Conservation (phyloP, 2,113 vertebrate genomes). For the Syrrhaptes paradoxus region DNA sequence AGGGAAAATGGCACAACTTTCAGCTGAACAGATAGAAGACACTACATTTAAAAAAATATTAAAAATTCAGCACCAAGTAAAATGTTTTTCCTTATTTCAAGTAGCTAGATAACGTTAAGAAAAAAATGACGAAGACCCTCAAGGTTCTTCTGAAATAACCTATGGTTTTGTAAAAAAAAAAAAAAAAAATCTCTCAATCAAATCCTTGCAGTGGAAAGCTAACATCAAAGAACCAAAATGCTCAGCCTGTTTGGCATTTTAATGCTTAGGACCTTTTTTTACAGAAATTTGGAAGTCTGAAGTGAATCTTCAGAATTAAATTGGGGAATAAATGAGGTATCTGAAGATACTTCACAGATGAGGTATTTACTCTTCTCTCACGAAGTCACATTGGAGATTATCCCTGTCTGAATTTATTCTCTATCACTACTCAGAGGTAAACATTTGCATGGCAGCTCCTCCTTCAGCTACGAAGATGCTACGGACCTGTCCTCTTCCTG, state of each 20-base stretch:
- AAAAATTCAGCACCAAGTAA: neutral
- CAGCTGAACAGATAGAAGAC: neutral
- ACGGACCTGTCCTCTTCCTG: neutral
- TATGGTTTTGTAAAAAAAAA: neutral
- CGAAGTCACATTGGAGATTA: fast-evolving
- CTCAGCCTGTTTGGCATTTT: neutral
- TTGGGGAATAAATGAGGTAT: neutral
- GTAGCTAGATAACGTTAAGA: neutral
- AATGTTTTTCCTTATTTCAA: neutral
- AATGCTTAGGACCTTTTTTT: neutral
- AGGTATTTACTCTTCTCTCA: neutral
- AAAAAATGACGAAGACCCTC: neutral
- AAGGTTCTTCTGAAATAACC: neutral
- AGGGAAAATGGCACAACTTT: neutral
- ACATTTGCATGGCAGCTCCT: neutral
- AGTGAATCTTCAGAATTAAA: neutral
- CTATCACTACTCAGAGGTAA: neutral
- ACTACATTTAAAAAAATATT: neutral
- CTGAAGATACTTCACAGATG: neutral
- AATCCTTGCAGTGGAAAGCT: neutral
- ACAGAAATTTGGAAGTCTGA: neutral
- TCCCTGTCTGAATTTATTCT: neutral
- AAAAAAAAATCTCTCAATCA: neutral
- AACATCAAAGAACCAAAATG: neutral
- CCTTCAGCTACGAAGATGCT: neutral